Conservation (phyloP, 1,140 invertebrate species). For the Psix sp. region DNA sequence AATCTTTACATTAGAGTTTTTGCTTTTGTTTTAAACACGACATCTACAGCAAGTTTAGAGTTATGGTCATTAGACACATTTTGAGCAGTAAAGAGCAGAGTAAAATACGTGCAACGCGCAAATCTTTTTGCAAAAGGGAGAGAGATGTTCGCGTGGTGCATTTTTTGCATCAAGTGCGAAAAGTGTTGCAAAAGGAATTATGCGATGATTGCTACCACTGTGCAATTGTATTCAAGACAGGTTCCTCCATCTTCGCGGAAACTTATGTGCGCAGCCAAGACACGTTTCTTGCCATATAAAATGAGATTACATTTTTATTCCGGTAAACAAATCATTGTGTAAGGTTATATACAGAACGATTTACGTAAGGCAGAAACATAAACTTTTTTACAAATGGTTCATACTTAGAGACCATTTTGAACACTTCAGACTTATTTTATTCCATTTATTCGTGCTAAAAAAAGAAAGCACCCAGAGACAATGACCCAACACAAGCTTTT, state of each 20-base stretch:
- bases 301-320: conserved; percentile 33
- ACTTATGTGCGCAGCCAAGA: conserved; percentile 33
- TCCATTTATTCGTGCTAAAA: no score
- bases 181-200: conserved; percentile 43
- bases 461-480: no score
- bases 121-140: conserved; percentile 35
- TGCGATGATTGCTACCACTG: conserved; percentile 33
- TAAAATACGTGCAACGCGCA: conserved; percentile 20
- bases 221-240: conserved; percentile 47
- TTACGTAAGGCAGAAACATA: neutral
- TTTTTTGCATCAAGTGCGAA: conserved; percentile 34
- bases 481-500: no score
- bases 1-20: no score
- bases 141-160: conserved; percentile 14
- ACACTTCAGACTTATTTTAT: no score
- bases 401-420: no score
- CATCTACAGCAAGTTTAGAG: conserved; percentile 10
- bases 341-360: conserved; percentile 2
- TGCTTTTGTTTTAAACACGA: no score
- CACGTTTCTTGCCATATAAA: conserved; percentile 26
- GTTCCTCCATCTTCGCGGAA: conserved; percentile 22
- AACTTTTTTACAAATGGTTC: no score
- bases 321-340: conserved; percentile 32
- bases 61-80: conserved; percentile 46
- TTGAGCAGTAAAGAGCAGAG: no score